phyloP scores from a whole-genome alignment of 2,113 vertebrate genomes.

The Rhynchopsitta pachyrhyncha region DNA sequence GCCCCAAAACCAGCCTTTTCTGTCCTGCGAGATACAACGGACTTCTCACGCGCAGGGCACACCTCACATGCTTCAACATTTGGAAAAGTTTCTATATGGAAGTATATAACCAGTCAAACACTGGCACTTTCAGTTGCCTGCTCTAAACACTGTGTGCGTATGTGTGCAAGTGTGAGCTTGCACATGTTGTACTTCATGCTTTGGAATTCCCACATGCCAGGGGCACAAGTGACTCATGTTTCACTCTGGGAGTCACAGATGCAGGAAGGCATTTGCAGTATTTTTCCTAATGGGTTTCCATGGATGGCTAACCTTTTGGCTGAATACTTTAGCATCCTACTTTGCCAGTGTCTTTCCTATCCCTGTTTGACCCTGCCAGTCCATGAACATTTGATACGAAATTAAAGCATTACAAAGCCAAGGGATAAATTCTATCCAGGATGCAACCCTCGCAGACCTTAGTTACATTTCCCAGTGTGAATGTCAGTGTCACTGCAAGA shows the following conservation, averaged over 20 bases:
- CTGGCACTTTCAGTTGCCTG: background rate
- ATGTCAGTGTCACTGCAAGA: background rate
- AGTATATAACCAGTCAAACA: accelerated
- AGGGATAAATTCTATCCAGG: background rate
- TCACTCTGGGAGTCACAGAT: background rate
- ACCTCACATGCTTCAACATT: background rate
- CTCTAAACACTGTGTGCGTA: background rate
- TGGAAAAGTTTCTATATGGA: background rate
- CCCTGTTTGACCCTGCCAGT: slow-evolving; percentile 32
- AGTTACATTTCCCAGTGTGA: background rate
- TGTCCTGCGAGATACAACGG: background rate
- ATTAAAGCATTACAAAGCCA: slow-evolving; percentile 36
- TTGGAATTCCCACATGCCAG: accelerated
- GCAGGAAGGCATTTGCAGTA: background rate
- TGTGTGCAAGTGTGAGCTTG: background rate
- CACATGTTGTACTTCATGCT: background rate
- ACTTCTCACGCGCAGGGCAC: background rate
- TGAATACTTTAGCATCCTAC: background rate
- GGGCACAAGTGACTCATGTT: background rate
- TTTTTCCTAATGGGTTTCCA: slow-evolving; percentile 28
- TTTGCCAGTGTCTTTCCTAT: background rate
- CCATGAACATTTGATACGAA: slow-evolving; percentile 40
- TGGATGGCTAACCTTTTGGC: background rate
- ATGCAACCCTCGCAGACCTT: background rate
- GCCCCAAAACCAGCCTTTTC: background rate